phyloP scores from a whole-genome alignment of 1,140 invertebrate genomes.

The Calycopis cecrops region DNA sequence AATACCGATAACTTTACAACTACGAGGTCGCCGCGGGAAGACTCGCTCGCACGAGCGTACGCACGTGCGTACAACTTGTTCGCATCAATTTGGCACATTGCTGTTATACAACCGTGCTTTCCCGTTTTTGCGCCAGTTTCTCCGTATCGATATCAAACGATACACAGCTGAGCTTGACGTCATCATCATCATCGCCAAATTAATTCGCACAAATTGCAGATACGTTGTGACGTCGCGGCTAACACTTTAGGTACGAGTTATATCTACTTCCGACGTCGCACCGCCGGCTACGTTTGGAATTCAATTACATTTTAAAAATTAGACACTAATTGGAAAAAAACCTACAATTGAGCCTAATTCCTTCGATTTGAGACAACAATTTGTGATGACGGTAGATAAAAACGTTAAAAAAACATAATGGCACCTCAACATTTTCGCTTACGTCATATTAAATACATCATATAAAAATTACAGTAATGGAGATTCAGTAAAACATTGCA shows the following conservation, averaged over 20 bases:
- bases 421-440: slow-evolving; percentile 64
- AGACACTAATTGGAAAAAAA: slow-evolving; percentile 9
- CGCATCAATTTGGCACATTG: too few species aligned
- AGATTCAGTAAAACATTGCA: slow-evolving; percentile 62
- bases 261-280: neutral
- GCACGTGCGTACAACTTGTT: too few species aligned
- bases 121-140: too few species aligned
- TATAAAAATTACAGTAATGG: slow-evolving; percentile 68
- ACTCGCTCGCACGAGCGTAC: slow-evolving; percentile 33
- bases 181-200: too few species aligned
- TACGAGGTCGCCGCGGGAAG: slow-evolving; percentile 63
- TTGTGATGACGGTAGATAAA: slow-evolving; percentile 21
- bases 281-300: slow-evolving; percentile 5
- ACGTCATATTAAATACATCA: slow-evolving; percentile 58
- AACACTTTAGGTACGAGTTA: neutral
- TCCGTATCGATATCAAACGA: too few species aligned
- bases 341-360: slow-evolving; percentile 35
- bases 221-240: neutral
- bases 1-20: slow-evolving; percentile 64
- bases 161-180: too few species aligned
- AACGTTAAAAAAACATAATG: slow-evolving; percentile 52
- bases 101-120: too few species aligned
- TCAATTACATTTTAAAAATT: slow-evolving; percentile 3
- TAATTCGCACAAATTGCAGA: too few species aligned
- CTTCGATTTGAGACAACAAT: slow-evolving; percentile 17